Conservation (phyloP, 2,888 invertebrate genomes). For the Malthinus flaveolus region DNA sequence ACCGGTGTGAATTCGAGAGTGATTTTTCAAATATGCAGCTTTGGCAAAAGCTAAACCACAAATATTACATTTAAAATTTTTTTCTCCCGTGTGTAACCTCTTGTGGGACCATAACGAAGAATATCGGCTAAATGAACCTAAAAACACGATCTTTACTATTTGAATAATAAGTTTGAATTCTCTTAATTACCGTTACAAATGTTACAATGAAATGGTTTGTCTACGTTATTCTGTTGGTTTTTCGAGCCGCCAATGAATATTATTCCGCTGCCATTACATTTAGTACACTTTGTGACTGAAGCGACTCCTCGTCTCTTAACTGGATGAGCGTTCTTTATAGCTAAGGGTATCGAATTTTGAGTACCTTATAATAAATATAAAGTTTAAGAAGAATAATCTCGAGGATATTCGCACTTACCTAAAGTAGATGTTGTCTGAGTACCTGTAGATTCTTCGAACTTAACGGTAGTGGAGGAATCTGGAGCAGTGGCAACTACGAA, state of each 20-base stretch:
- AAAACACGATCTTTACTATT: background rate
- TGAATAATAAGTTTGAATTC: background rate
- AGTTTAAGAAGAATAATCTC: background rate
- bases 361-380: slow-evolving; percentile 43
- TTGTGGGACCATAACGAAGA: slow-evolving; percentile 89
- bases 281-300: slow-evolving; percentile 84
- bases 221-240: slow-evolving; percentile 64
- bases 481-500: slow-evolving; percentile 65
- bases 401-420: slow-evolving; percentile 33
- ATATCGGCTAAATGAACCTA: slow-evolving; percentile 76
- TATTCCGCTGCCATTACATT: slow-evolving; percentile 86
- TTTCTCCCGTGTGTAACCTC: slow-evolving; percentile 79
- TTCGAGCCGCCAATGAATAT: slow-evolving; percentile 75
- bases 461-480: slow-evolving; percentile 46
- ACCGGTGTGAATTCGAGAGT: slow-evolving; percentile 85
- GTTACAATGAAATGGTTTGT: slow-evolving; percentile 87
- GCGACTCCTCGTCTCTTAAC: slow-evolving; percentile 83
- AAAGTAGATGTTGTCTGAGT: slow-evolving; percentile 46
- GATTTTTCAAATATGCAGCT: slow-evolving; percentile 88
- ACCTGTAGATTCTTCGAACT: slow-evolving; percentile 50
- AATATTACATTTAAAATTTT: slow-evolving; percentile 87
- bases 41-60: slow-evolving; percentile 88
- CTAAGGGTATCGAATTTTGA: slow-evolving; percentile 56
- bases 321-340: slow-evolving; percentile 63
- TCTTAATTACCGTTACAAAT: slow-evolving; percentile 71